phyloP scores from a whole-genome alignment of 2,888 invertebrate species.

The Xanthia togata region DNA sequence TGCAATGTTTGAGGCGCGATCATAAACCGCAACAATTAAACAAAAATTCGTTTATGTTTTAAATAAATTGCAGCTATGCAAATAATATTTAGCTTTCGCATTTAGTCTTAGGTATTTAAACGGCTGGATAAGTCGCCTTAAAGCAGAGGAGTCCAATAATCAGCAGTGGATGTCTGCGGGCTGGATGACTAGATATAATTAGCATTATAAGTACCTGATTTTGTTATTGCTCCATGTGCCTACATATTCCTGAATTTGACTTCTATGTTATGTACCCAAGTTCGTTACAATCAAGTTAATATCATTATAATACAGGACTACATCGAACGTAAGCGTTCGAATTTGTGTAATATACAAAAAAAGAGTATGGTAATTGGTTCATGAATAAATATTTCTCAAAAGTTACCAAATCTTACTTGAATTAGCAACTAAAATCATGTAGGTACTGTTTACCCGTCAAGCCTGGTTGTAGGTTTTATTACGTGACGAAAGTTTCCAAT shows the following conservation, averaged over 20 bases:
- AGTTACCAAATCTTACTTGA: slow-evolving; percentile 1
- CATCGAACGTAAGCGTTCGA: neutral
- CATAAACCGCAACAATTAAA: neutral
- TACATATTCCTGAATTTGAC: neutral
- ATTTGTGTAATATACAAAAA: neutral
- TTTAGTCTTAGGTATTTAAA: neutral
- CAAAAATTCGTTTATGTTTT: neutral
- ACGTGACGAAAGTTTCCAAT: slow-evolving; percentile 38
- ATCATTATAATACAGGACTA: neutral
- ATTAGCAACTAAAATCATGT: neutral
- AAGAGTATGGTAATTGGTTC: neutral
- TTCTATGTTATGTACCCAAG: neutral
- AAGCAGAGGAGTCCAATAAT: neutral
- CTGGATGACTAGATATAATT: slow-evolving; percentile 8
- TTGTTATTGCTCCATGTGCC: neutral
- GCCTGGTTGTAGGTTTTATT: slow-evolving; percentile 7
- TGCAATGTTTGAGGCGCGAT: neutral
- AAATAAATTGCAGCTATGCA: neutral
- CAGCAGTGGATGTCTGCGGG: neutral
- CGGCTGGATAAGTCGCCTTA: neutral
- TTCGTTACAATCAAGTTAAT: neutral
- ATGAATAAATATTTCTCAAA: neutral
- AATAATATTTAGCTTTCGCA: slow-evolving; percentile 1
- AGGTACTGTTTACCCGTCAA: neutral
- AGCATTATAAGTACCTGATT: neutral